Evolutionary conservation across 2,888 invertebrate species (phyloP), one percentile per base, ranked within the genome.

Genomic region (Liodrosophila aerea): DNA sequence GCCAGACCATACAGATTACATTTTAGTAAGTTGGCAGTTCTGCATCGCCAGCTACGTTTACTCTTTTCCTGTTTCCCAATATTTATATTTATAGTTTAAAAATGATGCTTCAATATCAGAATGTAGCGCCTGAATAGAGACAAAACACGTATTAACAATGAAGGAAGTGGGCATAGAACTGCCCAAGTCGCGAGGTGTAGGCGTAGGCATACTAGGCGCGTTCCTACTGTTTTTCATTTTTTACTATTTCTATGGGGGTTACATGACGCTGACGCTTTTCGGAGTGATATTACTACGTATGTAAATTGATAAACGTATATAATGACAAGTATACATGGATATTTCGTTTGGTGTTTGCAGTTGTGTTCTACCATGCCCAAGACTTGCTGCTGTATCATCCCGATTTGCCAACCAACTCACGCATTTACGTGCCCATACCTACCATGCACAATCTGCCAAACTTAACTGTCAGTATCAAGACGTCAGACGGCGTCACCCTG

Each of bases 311-410:
- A 34, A 0, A 16, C 16, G 15, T 27, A 16, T 13, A 29, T 11
- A 8, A 37, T 8, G 0, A 4, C 16, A 4, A 30, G 2, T 22
- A 13, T 4, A 37, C 1, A 15, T 29, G 1, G 7, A 11, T 37
- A 7, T 11, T 12, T 7, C 3, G 3, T 8, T 3, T 9, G 29
- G 8, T 40, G 30, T 27, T 90, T 91, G 33, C 88, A 96, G 96
- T 94, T 60, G 93, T 96, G 73, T 91, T 97, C 45, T 98, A 97
- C 90, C 94, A 94, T 88, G 94, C 94, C 50, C 96, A 97, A 90
- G 98, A 97, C 89, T 92, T 93, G 83, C 91, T 98, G 40, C 90
- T 98, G 2, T 98, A 95, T 89, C 96, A 97, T 89, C 98, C 98
- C 2, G 95, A 97, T 87, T 92, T 96, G 81, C 98, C 98, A 30